A percentile compares a stretch with the other conserved stretches of the same genome.
phyloP scores from a whole-genome alignment of 1,140 invertebrate genomes.

The Papilio glaucus region DNA sequence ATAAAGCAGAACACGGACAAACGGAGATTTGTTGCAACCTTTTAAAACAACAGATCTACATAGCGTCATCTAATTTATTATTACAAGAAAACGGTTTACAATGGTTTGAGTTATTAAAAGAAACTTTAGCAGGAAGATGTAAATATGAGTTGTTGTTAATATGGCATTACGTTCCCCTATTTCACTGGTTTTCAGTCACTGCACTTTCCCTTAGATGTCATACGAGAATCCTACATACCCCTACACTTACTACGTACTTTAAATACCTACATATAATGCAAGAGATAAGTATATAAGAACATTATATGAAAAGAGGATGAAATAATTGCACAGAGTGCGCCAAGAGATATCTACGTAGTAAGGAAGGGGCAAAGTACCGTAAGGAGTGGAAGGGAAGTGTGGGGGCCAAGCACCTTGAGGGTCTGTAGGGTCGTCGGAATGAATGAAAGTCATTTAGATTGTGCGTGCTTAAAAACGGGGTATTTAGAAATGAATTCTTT shows the following conservation, averaged over 20 bases:
- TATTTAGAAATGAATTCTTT: constrained; percentile 35
- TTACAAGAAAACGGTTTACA: too few relatives aligned
- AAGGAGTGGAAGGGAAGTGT: constrained; percentile 36
- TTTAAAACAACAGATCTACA: too few relatives aligned
- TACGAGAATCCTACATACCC: neutral
- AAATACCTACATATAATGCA: neutral
- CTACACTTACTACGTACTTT: too few relatives aligned
- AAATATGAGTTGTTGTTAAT: too few relatives aligned
- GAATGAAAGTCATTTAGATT: constrained; percentile 39
- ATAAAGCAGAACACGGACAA: too few relatives aligned
- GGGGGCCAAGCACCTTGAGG: constrained; percentile 29
- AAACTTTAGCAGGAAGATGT: too few relatives aligned
- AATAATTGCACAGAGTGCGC: constrained; percentile 31
- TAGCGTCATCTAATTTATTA: too few relatives aligned
- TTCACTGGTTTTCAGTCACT: neutral
- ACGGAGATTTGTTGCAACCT: too few relatives aligned
- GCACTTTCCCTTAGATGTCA: neutral
- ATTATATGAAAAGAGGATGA: constrained; percentile 29
- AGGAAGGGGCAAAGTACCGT: constrained; percentile 32
- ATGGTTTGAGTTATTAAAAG: too few relatives aligned
- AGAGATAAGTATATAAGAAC: neutral
- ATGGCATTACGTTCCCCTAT: too few relatives aligned
- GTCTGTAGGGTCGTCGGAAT: constrained; percentile 27
- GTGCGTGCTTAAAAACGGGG: constrained; percentile 30
- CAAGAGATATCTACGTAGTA: constrained; percentile 36